Base-by-base conservation (phyloP, 2,113 vertebrate genomes). In the Lepidothrix coronata region DNA sequence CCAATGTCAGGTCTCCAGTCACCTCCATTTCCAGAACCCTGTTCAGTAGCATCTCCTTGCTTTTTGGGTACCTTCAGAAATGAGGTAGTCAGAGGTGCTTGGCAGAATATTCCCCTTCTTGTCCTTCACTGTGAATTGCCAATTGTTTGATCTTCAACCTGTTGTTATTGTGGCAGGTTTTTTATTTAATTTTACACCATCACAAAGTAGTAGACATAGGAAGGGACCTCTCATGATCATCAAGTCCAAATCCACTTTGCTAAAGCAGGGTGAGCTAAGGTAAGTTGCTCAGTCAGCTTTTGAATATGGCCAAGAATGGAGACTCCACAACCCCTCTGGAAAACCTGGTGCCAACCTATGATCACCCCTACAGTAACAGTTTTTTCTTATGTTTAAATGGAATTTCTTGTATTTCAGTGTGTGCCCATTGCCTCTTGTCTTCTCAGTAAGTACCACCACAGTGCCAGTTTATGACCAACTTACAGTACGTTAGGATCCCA, bases 171-270 rank as follows among this genome's bases (percentile, higher is more conserved):
- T n/a, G 31, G 12, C 12, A 4, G 4, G 2, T 5, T 19, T 31
- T 27, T 24, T 13, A 59, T 72, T 84, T 21, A 8, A 59, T 72
- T 95, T 84, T 58, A 57, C 27, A 37, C 2, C 27, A 6, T 70
- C 51, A 54, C 35, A 13, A 25, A 82, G n/a, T 20, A 37, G 20
- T 24, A 90, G 61, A 48, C 3, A 0, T 27, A 66, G 43, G 14
- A 62, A 88, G 10, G 22, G 14, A 65, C 9, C 8, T 79, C 35
- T 85, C 35, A 31, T 25, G 44, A 72, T 39, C 55, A 67, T 48
- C 24, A 61, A 48, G 21, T 54, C 22, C 23, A 62, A 2, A 2
- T 2, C 3, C 0, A 0, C 21, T 31, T 74, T 91, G n/a, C 28
- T 92, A 72, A 79, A 76, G n/a, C 37, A 59, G 37, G 4, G 15